These are phyloP conservation scores for Phoeniculus purpureus DNA, from an alignment of 2,797 vertebrate species.

Conservation along the genomic window DNA sequence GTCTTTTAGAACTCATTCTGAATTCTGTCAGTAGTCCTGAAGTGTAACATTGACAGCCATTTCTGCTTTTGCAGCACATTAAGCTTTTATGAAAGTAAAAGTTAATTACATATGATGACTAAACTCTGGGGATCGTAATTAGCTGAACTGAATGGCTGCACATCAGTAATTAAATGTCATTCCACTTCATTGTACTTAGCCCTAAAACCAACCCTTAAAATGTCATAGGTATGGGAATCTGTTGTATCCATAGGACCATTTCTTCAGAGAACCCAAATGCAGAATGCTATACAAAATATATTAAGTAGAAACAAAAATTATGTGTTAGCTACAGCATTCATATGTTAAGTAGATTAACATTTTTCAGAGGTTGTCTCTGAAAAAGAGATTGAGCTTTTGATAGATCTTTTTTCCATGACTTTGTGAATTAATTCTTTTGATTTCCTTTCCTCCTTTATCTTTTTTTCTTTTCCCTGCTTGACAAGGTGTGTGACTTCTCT, in stretches of 20 bases:
- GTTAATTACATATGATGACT: constrained; percentile 94
- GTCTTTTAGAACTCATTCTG: constrained; percentile 78
- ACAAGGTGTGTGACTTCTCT: not conserved
- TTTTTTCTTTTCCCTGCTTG: rapidly evolving
- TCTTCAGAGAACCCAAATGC: not conserved
- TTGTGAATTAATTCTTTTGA: not conserved
- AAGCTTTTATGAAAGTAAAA: constrained; percentile 92
- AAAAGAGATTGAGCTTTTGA: not conserved
- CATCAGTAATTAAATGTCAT: constrained; percentile 95
- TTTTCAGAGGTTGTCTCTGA: not conserved
- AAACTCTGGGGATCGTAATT: constrained; percentile 92
- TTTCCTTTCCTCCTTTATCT: not conserved
- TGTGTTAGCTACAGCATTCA: not conserved
- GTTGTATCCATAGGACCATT: not conserved
- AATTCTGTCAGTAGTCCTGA: constrained; percentile 84
- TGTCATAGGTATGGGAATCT: constrained; percentile 44
- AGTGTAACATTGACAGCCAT: constrained; percentile 75
- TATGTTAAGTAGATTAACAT: not conserved
- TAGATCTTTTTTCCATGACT: not conserved
- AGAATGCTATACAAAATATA: not conserved
- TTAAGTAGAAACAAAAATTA: constrained; percentile 22
- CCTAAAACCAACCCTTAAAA: constrained; percentile 81
- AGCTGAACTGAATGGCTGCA: constrained; percentile 89
- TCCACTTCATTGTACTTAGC: constrained; percentile 86
- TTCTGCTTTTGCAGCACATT: constrained; percentile 80